phyloP scores from a whole-genome alignment of 2,888 invertebrate species.

The Diachrysia chrysitis region DNA sequence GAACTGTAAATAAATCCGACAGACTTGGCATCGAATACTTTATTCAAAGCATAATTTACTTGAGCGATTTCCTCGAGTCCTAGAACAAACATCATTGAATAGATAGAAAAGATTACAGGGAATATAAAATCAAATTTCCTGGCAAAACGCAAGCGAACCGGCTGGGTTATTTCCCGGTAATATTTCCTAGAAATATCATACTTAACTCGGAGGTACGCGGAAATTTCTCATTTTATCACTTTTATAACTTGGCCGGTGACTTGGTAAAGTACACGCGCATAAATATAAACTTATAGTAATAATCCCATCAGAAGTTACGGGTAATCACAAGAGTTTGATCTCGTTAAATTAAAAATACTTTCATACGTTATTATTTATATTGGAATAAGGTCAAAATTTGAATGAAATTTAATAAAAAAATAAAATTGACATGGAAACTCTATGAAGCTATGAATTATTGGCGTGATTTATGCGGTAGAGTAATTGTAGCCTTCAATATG shows the following conservation, averaged over 20 bases:
- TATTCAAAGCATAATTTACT: constrained; percentile 47
- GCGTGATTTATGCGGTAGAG: constrained; percentile 56
- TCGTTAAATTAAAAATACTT: constrained; percentile 56
- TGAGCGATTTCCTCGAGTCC: constrained; percentile 33
- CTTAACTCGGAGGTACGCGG: constrained; percentile 7
- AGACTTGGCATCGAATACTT: constrained; percentile 49
- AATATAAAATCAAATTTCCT: constrained; percentile 36
- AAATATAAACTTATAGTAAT: constrained; percentile 55
- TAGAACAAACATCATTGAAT: constrained; percentile 39
- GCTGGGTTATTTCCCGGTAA: constrained; percentile 16
- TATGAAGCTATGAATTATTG: constrained; percentile 45
- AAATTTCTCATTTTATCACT: constrained; percentile 19
- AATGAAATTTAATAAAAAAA: constrained; percentile 48
- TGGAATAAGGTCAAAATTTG: constrained; percentile 57
- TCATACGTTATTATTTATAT: constrained; percentile 29
- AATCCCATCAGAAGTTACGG: constrained; percentile 61
- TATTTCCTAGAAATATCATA: constrained; percentile 22
- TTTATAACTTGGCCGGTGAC: constrained; percentile 22
- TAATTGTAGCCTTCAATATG: constrained; percentile 40
- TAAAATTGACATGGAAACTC: constrained; percentile 49
- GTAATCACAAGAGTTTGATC: constrained; percentile 51
- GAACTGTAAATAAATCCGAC: constrained; percentile 19
- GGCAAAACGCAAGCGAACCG: constrained; percentile 13
- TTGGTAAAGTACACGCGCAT: constrained; percentile 42
- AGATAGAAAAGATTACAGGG: constrained; percentile 47